phyloP scores from a whole-genome alignment of 2,888 invertebrate species.

The Cabera pusaria region DNA sequence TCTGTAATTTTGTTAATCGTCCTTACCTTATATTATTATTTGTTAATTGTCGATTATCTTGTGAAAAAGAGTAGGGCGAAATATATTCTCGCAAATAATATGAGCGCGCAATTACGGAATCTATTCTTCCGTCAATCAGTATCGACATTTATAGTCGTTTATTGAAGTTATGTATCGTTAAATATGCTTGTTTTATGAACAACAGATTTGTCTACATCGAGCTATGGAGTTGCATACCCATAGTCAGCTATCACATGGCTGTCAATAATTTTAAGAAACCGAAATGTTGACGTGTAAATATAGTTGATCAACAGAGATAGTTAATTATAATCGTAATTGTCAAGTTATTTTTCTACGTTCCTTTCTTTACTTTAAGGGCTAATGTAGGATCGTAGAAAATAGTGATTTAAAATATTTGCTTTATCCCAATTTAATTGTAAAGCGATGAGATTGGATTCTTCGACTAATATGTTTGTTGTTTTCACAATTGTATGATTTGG shows the following conservation, averaged over 20 bases:
- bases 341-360: conserved; percentile 82
- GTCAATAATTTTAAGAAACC: conserved; percentile 82
- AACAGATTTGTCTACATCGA: conserved; percentile 73
- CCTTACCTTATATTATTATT: too few relatives aligned
- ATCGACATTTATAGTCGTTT: conserved; percentile 27
- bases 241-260: conserved; percentile 84
- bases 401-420: conserved; percentile 21
- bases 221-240: conserved; percentile 70
- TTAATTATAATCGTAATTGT: conserved; percentile 75
- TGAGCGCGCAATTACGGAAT: too few relatives aligned
- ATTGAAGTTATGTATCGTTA: conserved; percentile 22
- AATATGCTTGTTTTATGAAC: conserved; percentile 35
- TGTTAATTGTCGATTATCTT: too few relatives aligned
- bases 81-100: too few relatives aligned
- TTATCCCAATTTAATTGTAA: conserved; percentile 24
- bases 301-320: conserved; percentile 79
- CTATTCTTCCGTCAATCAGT: too few relatives aligned
- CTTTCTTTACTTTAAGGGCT: conserved; percentile 62
- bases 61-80: too few relatives aligned
- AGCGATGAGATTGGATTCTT: conserved; percentile 15
- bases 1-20: too few relatives aligned
- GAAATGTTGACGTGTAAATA: conserved; percentile 82
- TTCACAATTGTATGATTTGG: conserved; percentile 51
- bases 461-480: conserved; percentile 30
- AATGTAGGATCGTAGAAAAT: conserved; percentile 36